Base-by-base conservation (phyloP, 2,797 vertebrate species). In the Oreochromis mossambicus region DNA sequence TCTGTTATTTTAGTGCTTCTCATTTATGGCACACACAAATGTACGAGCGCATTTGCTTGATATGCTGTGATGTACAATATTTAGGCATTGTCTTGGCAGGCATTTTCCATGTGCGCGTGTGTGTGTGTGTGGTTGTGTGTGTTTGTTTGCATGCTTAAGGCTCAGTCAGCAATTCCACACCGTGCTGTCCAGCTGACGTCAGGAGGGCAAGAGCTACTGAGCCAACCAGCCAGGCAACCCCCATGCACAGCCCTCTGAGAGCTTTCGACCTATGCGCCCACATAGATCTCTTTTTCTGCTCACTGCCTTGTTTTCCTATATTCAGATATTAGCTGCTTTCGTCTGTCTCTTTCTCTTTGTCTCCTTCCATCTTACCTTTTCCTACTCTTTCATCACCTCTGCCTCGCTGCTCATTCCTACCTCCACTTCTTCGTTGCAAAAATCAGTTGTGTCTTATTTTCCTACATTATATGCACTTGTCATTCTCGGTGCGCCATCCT, bases 1-100 rank as follows among this genome's bases (percentile, higher is more conserved):
- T 89, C 79, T 91, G 92, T 80, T 93, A 87, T 85, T 86, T 88
- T 86, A 89, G 84, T 79, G 80, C 56, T 81, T 34, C 70, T 79
- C 8, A 14, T 86, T 76, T 78, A 24, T 55, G 46, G 84, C 79
- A 80, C 79, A 78, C 34, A 79, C 56, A 79, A 26, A 80, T 83
- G 55, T 38, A 73, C 5, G 6, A 80, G 70, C 80, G 78, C 84
- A 86, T 86, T 88, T 85, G 63, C 82, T 83, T 92, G 89, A 91
- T 92, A 87, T 94, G 93, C 90, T 94, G 90, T 89, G 90, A 92
- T 90, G 91, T 91, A 92, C 92, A 94, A 89, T 94, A 93, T 94
- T 92, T 89, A 89, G 79, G 87, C 88, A 86, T 87, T 36, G 86
- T 92, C 90, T 93, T 91, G 91, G 90, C 89, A 92, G 87, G 92